phyloP scores from a whole-genome alignment of 2,113 vertebrate genomes.

The Gadus macrocephalus region DNA sequence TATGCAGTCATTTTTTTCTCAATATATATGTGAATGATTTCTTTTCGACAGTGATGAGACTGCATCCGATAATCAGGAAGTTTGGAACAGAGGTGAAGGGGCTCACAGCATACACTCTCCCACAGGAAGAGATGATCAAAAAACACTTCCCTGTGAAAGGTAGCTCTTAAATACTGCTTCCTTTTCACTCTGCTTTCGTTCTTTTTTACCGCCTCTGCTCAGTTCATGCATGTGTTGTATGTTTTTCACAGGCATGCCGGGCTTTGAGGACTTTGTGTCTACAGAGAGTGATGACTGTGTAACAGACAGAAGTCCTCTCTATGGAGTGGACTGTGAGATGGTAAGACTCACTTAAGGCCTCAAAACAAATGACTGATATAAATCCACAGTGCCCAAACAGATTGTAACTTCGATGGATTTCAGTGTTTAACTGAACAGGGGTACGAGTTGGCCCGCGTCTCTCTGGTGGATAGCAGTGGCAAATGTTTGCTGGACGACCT shows the following conservation, averaged over 20 bases:
- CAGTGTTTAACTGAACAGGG: constrained; percentile 82
- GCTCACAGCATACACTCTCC: constrained; percentile 59
- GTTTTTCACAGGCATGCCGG: constrained; percentile 62
- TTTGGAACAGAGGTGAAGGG: constrained; percentile 54
- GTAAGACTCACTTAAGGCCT: constrained; percentile 58
- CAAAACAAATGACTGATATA: not conserved
- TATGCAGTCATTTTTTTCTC: not conserved
- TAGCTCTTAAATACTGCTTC: constrained; percentile 17
- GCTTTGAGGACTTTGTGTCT: constrained; percentile 70
- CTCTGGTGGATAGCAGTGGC: constrained; percentile 78
- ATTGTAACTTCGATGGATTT: not conserved
- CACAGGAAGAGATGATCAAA: constrained; percentile 57
- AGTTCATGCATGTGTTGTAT: not conserved
- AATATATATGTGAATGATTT: not conserved
- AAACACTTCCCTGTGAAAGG: constrained; percentile 61
- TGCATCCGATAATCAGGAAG: constrained; percentile 60
- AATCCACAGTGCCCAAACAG: not conserved
- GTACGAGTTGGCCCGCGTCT: constrained; percentile 77
- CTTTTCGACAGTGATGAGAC: constrained; percentile 33
- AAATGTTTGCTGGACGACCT: constrained; percentile 81
- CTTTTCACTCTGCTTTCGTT: not conserved
- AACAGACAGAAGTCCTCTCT: constrained; percentile 84
- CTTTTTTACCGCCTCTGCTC: not conserved
- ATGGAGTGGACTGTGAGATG: constrained; percentile 92
- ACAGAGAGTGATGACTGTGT: constrained; percentile 61